Evolutionary conservation across 2,888 invertebrate genomes (phyloP), one percentile per base, ranked within the genome.

Genomic region (Octodonta nipae): DNA sequence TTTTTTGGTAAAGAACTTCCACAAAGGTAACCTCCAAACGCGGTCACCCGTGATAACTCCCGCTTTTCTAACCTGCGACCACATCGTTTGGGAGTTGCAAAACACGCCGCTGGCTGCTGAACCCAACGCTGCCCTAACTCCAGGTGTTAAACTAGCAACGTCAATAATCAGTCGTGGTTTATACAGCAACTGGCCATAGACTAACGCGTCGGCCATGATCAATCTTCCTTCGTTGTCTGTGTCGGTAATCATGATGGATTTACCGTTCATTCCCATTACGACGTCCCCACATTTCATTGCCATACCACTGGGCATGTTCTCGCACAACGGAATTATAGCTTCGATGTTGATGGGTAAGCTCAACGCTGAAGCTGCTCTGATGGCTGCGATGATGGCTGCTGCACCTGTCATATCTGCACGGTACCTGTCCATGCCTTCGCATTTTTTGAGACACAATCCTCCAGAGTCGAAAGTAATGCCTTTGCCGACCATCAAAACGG

Each of bases 111-210:
- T 54, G 1, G 68, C 69, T 4, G 61, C 64, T 5, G 62, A 57
- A 2, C 73, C 73, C 16, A 73, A 48, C 7, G 71, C 69, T 13
- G 66, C 59, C 27, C 58, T 52, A 22, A 70, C 64, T 12, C 59
- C 72, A 14, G 66, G 70, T 17, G 80, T 79, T 30, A 81, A 63
- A 15, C 78, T 79, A 14, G 78, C 80, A 42, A 82, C 68, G 49
- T 82, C 80, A 13, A 83, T 55, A 17, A 81, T 68, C 12, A 76
- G 61, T 15, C 66, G 56, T 1, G 80, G 75, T 27, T 68, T 68
- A 55, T 71, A 65, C 42, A 45, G 33, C n/a, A 60, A 51, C 56
- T 71, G 63, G 0, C 58, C 57, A 31, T 57, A 60, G 5, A 54
- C 52, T 7, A 64, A 36, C 3, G 58, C 58, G 36, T 57, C 57